A percentile compares a stretch with the other conserved stretches of the same genome.
Evolutionary conservation across 2,888 invertebrate genomes (phyloP).

Genomic region (Hermaeophaga mercurialis): DNA sequence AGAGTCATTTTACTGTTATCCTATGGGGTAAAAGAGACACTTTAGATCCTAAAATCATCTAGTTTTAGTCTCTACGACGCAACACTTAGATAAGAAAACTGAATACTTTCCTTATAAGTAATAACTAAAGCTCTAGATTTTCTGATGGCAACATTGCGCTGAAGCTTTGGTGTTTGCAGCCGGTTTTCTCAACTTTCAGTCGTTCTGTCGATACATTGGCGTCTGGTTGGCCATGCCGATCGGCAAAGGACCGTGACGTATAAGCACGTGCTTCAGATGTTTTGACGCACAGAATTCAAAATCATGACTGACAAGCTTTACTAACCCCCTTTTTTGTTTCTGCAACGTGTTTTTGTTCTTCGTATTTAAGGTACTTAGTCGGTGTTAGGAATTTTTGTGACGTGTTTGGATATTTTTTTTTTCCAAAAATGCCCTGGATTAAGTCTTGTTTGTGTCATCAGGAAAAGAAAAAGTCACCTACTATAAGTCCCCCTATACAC

Average conservation of each 20-base stretch:
- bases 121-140: no score
- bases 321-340: constrained; percentile 19
- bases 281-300: constrained; percentile 32
- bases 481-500: constrained; percentile 59
- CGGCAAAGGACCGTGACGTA: constrained; percentile 29
- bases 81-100: no score
- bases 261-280: constrained; percentile 38
- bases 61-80: no score
- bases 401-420: neutral
- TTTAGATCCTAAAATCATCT: no score
- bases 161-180: constrained; percentile 14
- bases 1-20: no score
- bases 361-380: constrained; percentile 9
- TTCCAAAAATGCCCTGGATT: constrained; percentile 57
- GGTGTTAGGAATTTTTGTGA: constrained; percentile 19
- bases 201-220: constrained; percentile 16
- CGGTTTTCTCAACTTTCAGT: constrained; percentile 8
- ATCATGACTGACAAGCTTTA: constrained; percentile 19
- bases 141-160: constrained; percentile 1
- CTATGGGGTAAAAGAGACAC: no score
- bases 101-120: no score
- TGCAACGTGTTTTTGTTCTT: constrained; percentile 10
- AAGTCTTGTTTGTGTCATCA: constrained; percentile 59
- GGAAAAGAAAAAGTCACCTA: constrained; percentile 57
- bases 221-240: constrained; percentile 36